Conservation (phyloP, 2,888 invertebrate species). For the Platynereis dumerilii region DNA sequence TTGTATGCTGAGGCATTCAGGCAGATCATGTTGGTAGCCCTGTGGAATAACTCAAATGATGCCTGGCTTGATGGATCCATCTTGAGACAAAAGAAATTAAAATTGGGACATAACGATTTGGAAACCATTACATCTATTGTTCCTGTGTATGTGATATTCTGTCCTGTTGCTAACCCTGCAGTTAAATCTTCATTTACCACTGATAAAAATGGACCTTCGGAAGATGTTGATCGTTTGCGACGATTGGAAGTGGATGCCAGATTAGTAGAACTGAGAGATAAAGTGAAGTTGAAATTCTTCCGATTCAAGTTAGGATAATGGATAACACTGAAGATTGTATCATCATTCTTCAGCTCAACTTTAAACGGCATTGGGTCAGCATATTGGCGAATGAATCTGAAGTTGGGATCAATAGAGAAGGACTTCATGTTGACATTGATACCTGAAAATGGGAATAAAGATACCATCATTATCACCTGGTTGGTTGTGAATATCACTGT, state of each 20-base stretch:
- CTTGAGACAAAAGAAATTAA: not conserved
- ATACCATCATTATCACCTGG: too few relatives aligned
- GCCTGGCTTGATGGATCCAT: not conserved
- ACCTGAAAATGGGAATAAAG: not conserved
- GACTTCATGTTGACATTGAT: not conserved
- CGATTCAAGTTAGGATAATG: not conserved
- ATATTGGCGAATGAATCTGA: not conserved
- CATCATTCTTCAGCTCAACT: not conserved
- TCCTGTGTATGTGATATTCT: not conserved
- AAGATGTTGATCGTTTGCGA: not conserved
- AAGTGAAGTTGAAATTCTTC: too few relatives aligned
- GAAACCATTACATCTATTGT: not conserved
- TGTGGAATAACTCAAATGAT: not conserved
- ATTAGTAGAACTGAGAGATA: not conserved
- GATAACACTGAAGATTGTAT: not conserved
- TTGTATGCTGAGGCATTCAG: not conserved
- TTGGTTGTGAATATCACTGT: too few relatives aligned
- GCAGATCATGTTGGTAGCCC: not conserved
- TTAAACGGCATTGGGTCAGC: not conserved
- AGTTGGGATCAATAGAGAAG: not conserved
- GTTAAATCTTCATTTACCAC: not conserved
- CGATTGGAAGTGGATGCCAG: not conserved
- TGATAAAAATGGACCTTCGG: not conserved
- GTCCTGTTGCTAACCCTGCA: not conserved
- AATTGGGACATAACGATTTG: not conserved